These are phyloP conservation scores for Nycticorax nycticorax DNA, from an alignment of 2,113 vertebrate genomes.

Conservation along the genomic window DNA sequence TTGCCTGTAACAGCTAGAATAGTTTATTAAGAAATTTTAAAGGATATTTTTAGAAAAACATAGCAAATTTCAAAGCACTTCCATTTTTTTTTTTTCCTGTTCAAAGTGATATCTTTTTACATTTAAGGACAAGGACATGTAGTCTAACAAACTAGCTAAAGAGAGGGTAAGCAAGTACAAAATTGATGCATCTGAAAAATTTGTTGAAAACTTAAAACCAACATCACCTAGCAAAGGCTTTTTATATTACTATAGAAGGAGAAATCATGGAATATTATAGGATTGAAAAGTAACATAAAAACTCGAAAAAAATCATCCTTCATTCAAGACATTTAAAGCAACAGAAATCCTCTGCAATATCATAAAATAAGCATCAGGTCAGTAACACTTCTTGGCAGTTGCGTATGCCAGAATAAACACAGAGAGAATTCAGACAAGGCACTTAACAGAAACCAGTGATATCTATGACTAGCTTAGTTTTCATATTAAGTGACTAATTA, in stretches of 20 bases:
- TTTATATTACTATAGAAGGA: not conserved
- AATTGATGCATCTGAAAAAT: not conserved
- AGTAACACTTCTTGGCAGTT: not conserved
- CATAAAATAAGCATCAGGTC: not conserved
- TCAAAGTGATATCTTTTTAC: not conserved
- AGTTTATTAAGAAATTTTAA: not conserved
- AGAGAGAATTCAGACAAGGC: not conserved
- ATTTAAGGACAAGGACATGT: not conserved
- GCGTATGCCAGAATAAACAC: not conserved
- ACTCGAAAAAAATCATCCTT: not conserved
- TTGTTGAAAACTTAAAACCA: not conserved
- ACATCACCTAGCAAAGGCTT: not conserved
- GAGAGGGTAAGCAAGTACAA: not conserved
- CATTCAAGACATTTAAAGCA: not conserved
- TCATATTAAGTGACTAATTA: not conserved
- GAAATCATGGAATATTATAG: not conserved
- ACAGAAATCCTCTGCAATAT: not conserved
- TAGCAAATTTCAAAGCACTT: not conserved
- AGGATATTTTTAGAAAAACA: not conserved
- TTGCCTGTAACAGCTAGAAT: not conserved
- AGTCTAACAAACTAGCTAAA: not conserved
- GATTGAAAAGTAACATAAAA: not conserved
- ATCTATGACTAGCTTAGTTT: not conserved
- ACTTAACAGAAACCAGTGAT: not conserved
- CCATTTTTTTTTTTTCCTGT: not conserved